Percentiles rank a stretch among this genome's conserved stretches.
Evolutionary conservation across 2,888 invertebrate species (phyloP).

Genomic region (Elegia similella): DNA sequence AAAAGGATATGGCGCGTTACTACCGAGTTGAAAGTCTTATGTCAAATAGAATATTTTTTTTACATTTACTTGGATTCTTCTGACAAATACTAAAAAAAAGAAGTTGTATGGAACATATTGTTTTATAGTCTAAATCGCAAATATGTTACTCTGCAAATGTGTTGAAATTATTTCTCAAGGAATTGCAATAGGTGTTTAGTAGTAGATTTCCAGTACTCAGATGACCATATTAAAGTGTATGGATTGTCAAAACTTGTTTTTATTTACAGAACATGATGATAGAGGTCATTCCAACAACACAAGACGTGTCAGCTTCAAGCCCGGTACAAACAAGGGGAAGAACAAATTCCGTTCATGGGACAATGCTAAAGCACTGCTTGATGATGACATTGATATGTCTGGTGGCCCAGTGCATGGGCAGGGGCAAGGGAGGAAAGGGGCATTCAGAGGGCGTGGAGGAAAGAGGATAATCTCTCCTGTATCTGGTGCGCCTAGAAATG

Average conservation of each 20-base stretch:
- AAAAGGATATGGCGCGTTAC: neutral
- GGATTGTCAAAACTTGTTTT: neutral
- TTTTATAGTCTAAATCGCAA: too few relatives aligned
- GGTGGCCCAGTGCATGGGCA: slow-evolving; percentile 45
- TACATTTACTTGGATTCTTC: too few relatives aligned
- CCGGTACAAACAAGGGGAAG: slow-evolving; percentile 67
- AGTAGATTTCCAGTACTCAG: too few relatives aligned
- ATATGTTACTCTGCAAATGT: too few relatives aligned
- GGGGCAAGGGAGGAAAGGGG: slow-evolving; percentile 47
- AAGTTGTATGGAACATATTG: too few relatives aligned
- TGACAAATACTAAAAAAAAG: too few relatives aligned
- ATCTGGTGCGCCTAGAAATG: slow-evolving; percentile 44
- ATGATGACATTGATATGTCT: slow-evolving; percentile 85
- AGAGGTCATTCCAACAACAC: slow-evolving; percentile 58
- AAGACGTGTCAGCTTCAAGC: slow-evolving; percentile 81
- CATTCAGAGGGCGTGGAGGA: slow-evolving; percentile 64
- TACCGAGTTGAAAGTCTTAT: neutral
- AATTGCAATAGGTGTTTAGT: too few relatives aligned
- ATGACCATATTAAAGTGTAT: too few relatives aligned
- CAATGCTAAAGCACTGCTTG: slow-evolving; percentile 74
- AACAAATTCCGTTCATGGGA: slow-evolving; percentile 70
- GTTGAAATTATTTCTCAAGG: too few relatives aligned
- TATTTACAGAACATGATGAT: slow-evolving; percentile 73
- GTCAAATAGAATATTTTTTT: neutral
- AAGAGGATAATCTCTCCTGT: slow-evolving; percentile 66